These are phyloP conservation scores for Cirrhinus mrigala DNA, from an alignment of 2,797 vertebrate genomes.

Conservation along the genomic window DNA sequence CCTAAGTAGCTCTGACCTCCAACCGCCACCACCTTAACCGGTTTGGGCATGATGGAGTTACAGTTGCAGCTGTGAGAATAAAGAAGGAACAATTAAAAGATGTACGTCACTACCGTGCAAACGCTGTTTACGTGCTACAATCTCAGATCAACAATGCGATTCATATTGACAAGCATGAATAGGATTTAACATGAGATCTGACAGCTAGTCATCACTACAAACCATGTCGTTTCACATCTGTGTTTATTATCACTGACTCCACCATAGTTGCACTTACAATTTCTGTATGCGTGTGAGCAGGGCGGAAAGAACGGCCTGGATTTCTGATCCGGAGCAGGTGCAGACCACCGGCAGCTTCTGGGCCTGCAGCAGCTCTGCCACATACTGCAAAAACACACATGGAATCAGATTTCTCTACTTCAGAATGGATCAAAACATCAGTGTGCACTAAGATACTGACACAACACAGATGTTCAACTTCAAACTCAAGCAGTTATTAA, in stretches of 20 bases:
- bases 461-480: background rate
- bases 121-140: background rate
- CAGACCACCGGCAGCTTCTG: constrained; percentile 60
- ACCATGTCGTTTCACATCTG: background rate
- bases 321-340: constrained; percentile 64
- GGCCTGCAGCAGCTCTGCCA: constrained; percentile 58
- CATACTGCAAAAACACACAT: constrained; percentile 56
- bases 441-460: background rate
- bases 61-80: constrained; percentile 83
- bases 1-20: constrained; percentile 62
- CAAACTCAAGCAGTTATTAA: background rate
- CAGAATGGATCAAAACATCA: constrained; percentile 10
- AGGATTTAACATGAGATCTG: background rate
- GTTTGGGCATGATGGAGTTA: constrained; percentile 72
- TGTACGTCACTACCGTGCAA: background rate
- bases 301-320: constrained; percentile 82
- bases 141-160: background rate
- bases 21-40: constrained; percentile 61
- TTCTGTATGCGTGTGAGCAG: constrained; percentile 87
- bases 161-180: constrained; percentile 9
- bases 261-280: constrained; percentile 78
- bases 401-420: constrained; percentile 11
- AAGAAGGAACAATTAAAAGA: background rate
- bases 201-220: background rate
- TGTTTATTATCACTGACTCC: background rate